Evolutionary conservation across 2,113 vertebrate genomes (phyloP).

Genomic region (Henicopernis longicauda): DNA sequence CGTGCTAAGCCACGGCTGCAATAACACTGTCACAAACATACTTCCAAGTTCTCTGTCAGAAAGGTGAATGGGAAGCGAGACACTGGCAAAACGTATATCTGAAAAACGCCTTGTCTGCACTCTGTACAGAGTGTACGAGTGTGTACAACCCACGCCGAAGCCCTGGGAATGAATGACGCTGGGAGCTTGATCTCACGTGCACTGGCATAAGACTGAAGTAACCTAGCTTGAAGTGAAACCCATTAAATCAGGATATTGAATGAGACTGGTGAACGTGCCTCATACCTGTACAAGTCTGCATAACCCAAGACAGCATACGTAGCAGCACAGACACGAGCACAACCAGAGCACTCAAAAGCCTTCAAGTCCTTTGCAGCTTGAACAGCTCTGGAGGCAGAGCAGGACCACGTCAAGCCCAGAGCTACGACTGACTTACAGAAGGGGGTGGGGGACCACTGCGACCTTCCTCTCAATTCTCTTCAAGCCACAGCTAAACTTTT

Average conservation of each 20-base stretch:
- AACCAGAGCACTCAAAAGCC: background rate
- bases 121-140: background rate
- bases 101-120: background rate
- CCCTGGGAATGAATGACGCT: background rate
- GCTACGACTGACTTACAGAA: background rate
- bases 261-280: rapidly evolving
- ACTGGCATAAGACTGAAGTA: background rate
- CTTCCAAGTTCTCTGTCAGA: background rate
- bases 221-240: background rate
- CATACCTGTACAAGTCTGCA: background rate
- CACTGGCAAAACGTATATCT: background rate
- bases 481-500: background rate
- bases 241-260: background rate
- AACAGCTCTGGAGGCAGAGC: background rate
- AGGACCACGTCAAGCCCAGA: background rate
- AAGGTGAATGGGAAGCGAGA: background rate
- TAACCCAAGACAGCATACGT: rapidly evolving
- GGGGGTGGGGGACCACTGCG: rapidly evolving
- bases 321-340: background rate
- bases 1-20: background rate
- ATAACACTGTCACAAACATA: rapidly evolving
- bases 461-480: background rate
- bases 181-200: background rate
- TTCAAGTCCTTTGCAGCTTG: rapidly evolving
- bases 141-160: background rate